phyloP scores from a whole-genome alignment of 1,140 invertebrate species.

The Stegodyphus dumicola region DNA sequence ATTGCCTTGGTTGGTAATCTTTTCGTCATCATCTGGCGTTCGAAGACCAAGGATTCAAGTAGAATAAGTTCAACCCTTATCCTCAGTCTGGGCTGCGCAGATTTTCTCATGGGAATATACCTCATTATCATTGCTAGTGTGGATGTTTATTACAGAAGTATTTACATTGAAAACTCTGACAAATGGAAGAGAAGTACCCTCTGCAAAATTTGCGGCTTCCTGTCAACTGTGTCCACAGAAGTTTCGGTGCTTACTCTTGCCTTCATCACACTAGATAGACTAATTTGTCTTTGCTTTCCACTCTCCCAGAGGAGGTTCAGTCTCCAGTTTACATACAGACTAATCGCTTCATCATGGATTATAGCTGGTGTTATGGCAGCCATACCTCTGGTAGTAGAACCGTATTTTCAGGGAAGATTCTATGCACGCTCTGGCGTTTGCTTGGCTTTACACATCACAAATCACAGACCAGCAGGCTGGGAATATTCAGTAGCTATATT shows the following conservation, averaged over 20 bases:
- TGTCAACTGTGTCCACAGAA: conserved; percentile 70
- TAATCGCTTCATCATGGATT: conserved; percentile 75
- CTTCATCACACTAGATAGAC: conserved; percentile 82
- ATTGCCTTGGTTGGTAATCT: conserved; percentile 69
- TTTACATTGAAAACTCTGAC: conserved; percentile 69
- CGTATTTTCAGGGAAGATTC: conserved; percentile 74
- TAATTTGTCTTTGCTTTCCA: conserved; percentile 78
- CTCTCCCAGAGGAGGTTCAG: conserved; percentile 74
- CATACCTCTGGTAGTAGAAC: conserved; percentile 77
- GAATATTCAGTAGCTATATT: conserved; percentile 77
- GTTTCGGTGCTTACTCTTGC: conserved; percentile 80
- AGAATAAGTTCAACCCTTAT: conserved; percentile 64
- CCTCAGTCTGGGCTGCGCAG: conserved; percentile 69
- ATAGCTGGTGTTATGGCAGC: conserved; percentile 75
- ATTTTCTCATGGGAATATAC: conserved; percentile 84
- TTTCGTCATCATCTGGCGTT: conserved; percentile 69
- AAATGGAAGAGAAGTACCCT: conserved; percentile 68
- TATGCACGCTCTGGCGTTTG: conserved; percentile 80
- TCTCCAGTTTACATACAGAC: conserved; percentile 71
- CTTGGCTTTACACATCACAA: conserved; percentile 77
- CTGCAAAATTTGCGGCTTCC: conserved; percentile 70
- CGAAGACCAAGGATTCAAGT: conserved; percentile 62
- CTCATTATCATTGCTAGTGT: conserved; percentile 77
- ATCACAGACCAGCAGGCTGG: conserved; percentile 73
- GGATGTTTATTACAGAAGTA: conserved; percentile 72